phyloP scores from a whole-genome alignment of 2,888 invertebrate species.

The Andrena marginata region DNA sequence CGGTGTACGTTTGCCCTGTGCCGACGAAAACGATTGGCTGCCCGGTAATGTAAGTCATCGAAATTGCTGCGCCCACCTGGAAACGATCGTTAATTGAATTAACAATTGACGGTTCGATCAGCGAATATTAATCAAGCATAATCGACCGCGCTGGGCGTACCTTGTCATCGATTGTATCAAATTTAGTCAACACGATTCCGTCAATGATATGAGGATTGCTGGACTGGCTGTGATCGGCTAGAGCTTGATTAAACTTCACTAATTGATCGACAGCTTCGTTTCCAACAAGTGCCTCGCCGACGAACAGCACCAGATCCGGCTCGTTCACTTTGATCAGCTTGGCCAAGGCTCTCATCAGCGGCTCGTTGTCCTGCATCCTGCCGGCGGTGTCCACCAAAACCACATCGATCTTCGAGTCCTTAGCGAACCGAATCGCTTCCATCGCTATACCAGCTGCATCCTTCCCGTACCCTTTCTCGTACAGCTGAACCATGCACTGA shows the following conservation, averaged over 20 bases:
- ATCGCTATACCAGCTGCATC: conserved; percentile 99
- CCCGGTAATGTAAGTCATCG: conserved; percentile 99
- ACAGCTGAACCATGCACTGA: conserved; percentile 95
- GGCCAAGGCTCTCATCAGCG: conserved; percentile 98
- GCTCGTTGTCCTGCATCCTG: conserved; percentile 99
- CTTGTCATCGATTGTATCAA: conserved; percentile 99
- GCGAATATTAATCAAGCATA: no score
- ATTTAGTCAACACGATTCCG: conserved; percentile 99
- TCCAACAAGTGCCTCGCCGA: conserved; percentile 99
- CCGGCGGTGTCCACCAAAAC: conserved; percentile 99
- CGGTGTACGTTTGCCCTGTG: conserved; percentile 99
- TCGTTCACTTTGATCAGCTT: conserved; percentile 99
- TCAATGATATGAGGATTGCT: conserved; percentile 96
- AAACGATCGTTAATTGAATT: conserved; percentile 30
- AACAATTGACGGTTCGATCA: no score
- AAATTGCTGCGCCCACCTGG: conserved; percentile 98
- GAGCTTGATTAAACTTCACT: conserved; percentile 98
- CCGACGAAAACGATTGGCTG: conserved; percentile 99
- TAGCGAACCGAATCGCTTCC: conserved; percentile 97
- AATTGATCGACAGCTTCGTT: conserved; percentile 99
- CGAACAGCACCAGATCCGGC: conserved; percentile 99
- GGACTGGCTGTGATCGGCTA: conserved; percentile 94
- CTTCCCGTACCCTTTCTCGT: conserved; percentile 99
- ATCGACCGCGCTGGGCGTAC: conserved; percentile 81
- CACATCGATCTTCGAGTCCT: conserved; percentile 93